Percentiles rank a stretch among this genome's conserved stretches.
Conservation (phyloP, 30 jellyfish, hydroid and myxozoan genomes). For the Aurelia sp. region DNA sequence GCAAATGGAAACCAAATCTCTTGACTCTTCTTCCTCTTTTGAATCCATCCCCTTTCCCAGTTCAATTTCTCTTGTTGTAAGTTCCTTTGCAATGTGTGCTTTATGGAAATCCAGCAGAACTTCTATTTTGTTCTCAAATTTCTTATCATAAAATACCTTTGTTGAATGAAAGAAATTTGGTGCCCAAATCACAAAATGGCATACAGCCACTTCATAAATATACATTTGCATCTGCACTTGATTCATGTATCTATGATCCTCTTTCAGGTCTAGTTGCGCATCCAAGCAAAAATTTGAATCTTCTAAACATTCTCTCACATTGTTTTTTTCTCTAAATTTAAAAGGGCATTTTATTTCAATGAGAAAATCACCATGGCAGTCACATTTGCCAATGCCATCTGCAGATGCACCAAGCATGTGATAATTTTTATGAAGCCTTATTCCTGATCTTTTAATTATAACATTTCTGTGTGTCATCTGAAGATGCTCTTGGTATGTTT, state of each 20-base stretch:
- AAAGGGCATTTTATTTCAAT: slow-evolving; percentile 34
- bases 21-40: background rate
- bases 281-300: no score
- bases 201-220: slow-evolving; percentile 1
- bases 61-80: slow-evolving; percentile 4
- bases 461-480: no score
- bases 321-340: no score
- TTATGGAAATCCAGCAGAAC: slow-evolving; percentile 30
- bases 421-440: background rate
- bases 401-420: slow-evolving; percentile 60
- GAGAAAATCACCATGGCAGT: slow-evolving; percentile 46
- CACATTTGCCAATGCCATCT: slow-evolving; percentile 45
- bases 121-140: background rate
- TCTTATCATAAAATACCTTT: background rate
- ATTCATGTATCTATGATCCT: slow-evolving; percentile 12
- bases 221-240: slow-evolving; percentile 55
- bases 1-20: slow-evolving; percentile 17
- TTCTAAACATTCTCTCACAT: no score
- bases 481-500: no score
- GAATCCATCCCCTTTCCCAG: background rate
- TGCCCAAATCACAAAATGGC: slow-evolving; percentile 23
- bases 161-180: slow-evolving; percentile 19
- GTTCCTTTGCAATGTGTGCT: slow-evolving; percentile 9
- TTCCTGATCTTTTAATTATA: background rate
- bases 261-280: no score